Evolutionary conservation across 64 coral and sea anemone species (phyloP).

Genomic region (Pocillopora damicornis): DNA sequence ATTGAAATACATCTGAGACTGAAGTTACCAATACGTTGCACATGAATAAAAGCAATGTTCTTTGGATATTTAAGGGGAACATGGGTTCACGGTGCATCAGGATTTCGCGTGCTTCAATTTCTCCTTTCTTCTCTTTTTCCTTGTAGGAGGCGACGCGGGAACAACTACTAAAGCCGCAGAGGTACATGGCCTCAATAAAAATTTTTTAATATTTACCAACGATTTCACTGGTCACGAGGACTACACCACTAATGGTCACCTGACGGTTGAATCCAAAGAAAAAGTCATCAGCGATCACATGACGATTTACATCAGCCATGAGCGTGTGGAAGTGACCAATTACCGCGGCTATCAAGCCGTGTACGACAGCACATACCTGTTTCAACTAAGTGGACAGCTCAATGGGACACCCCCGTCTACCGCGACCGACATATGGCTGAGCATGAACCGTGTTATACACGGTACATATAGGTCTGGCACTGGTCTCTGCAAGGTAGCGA

Average conservation of each 20-base stretch:
- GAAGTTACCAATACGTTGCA: no score
- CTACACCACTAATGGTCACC: background rate
- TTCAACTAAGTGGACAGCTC: background rate
- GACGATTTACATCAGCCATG: conserved; percentile 24
- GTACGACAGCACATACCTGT: conserved; percentile 17
- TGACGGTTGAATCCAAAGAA: background rate
- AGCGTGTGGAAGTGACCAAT: conserved; percentile 13
- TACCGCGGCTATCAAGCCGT: conserved; percentile 26
- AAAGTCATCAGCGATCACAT: conserved; percentile 15
- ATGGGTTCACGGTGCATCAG: no score
- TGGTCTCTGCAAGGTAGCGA: conserved; percentile 17
- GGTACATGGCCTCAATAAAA: background rate
- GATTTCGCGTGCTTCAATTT: no score
- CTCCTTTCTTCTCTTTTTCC: background rate
- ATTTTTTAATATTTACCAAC: background rate
- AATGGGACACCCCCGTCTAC: background rate
- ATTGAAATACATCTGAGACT: no score
- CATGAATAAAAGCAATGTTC: no score
- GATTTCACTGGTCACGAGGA: background rate
- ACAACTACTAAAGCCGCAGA: background rate
- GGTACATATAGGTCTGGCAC: background rate
- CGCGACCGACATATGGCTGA: conserved; percentile 6
- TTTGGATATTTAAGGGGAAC: no score
- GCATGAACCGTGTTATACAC: conserved; percentile 1
- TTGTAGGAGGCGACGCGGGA: conserved; percentile 6